Conservation (phyloP, 2,113 vertebrate genomes). For the Butorides virescens region DNA sequence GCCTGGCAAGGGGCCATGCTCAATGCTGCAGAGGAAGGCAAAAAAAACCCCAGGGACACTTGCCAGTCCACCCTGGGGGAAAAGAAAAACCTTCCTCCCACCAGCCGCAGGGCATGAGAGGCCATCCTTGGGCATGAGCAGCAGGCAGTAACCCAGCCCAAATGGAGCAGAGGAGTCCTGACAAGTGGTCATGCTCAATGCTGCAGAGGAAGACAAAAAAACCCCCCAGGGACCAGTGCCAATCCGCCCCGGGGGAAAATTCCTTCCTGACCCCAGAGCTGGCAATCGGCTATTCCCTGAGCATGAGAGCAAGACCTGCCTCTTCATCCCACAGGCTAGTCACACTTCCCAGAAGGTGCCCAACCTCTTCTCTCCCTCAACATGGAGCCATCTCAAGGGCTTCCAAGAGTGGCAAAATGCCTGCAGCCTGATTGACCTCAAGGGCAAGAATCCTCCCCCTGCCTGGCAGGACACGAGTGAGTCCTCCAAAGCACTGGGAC, state of each 20-base stretch:
- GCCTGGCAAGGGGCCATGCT: fast-evolving
- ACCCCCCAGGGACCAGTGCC: fast-evolving
- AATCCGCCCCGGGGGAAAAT: not conserved
- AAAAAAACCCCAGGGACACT: not conserved
- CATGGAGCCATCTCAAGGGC: not conserved
- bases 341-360: not conserved
- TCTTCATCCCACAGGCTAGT: not conserved
- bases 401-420: not conserved
- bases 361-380: not conserved
- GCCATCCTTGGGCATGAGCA: not conserved
- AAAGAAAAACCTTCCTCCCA: not conserved
- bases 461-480: not conserved
- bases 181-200: not conserved
- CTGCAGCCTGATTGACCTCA: fast-evolving
- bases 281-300: not conserved
- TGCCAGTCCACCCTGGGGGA: too few species aligned
- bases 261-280: not conserved
- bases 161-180: not conserved
- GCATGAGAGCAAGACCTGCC: not conserved
- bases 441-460: not conserved
- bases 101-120: not conserved
- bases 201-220: not conserved
- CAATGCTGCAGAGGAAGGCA: not conserved
- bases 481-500: not conserved
- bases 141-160: not conserved